phyloP scores from a whole-genome alignment of 2,797 vertebrate species.

The Sebastes reedi region DNA sequence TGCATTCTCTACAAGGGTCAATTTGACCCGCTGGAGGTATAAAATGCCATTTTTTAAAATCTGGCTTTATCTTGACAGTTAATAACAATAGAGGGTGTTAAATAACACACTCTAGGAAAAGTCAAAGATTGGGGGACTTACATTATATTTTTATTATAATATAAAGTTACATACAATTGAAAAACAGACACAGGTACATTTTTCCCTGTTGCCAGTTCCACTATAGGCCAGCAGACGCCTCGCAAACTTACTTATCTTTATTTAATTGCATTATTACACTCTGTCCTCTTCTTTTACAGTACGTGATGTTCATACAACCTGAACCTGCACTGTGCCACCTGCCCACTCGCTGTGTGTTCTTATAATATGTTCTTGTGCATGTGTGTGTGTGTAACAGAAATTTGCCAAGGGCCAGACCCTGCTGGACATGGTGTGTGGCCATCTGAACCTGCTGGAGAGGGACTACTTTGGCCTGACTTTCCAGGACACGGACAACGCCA shows the following conservation, averaged over 20 bases:
- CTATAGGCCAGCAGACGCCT: background rate
- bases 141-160: no score
- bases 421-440: conserved; percentile 95
- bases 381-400: conserved; percentile 82
- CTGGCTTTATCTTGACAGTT: no score
- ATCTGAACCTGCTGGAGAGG: conserved; percentile 97
- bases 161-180: no score
- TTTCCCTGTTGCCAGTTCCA: no score
- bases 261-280: background rate
- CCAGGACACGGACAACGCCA: conserved; percentile 93
- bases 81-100: no score
- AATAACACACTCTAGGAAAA: no score
- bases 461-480: conserved; percentile 97
- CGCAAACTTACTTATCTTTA: background rate
- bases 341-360: conserved; percentile 14
- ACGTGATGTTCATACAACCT: background rate
- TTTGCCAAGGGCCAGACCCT: conserved; percentile 93
- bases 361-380: conserved; percentile 27
- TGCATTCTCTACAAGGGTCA: no score
- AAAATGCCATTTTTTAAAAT: no score
- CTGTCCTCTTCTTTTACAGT: background rate
- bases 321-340: background rate
- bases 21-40: no score
- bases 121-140: no score
- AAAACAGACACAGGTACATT: no score